Percentiles rank a stretch among this genome's conserved stretches.
Conservation (phyloP, 2,113 vertebrate species). For the Passer domesticus region DNA sequence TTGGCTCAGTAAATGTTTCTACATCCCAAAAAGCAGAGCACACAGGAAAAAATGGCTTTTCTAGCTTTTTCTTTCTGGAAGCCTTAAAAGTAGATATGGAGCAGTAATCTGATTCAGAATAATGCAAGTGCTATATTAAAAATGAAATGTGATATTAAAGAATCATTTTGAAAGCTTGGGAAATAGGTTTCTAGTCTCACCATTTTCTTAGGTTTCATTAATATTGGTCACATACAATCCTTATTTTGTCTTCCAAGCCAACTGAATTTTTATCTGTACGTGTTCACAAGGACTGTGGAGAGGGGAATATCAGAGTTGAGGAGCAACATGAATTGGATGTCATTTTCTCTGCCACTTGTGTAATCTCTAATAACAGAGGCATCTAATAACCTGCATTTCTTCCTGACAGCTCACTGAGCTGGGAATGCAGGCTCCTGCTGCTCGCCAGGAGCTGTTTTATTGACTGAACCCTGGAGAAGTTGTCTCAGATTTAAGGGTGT, state of each 20-base stretch:
- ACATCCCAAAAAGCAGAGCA: not conserved
- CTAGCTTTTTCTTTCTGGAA: not conserved
- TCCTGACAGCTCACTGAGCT: not conserved
- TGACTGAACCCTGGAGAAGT: not conserved
- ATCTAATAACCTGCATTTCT: not conserved
- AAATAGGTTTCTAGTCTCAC: not conserved
- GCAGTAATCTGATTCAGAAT: not conserved
- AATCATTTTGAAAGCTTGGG: not conserved
- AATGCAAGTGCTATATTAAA: not conserved
- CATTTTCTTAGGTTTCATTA: not conserved
- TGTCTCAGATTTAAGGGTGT: not conserved
- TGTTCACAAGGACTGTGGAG: not conserved
- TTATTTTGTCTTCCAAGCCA: not conserved
- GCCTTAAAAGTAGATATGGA: not conserved
- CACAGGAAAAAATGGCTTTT: not conserved
- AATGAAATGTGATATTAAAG: not conserved
- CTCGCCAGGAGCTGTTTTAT: not conserved
- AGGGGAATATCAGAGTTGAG: not conserved
- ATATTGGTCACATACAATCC: not conserved
- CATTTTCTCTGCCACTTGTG: not conserved
- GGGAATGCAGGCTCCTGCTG: not conserved
- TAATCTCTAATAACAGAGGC: slow-evolving; percentile 30
- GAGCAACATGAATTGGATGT: not conserved
- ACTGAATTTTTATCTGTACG: not conserved
- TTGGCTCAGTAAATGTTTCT: not conserved